These are phyloP conservation scores for Apamea monoglypha DNA, from an alignment of 2,888 invertebrate genomes.

Conservation along the genomic window DNA sequence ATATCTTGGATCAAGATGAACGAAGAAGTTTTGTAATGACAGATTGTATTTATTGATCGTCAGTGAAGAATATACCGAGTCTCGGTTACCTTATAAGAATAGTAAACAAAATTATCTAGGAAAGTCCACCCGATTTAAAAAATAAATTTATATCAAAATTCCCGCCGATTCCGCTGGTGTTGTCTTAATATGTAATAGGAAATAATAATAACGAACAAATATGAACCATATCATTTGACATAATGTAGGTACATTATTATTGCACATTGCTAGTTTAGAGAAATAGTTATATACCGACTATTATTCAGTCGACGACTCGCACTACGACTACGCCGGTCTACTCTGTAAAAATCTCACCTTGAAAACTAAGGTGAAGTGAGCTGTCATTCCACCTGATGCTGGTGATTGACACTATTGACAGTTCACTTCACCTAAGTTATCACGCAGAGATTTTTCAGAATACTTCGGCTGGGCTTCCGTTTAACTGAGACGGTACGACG, in stretches of 20 bases:
- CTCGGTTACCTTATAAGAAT: background rate
- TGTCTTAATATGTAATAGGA: conserved; percentile 28
- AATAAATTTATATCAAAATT: conserved; percentile 16
- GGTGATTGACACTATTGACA: too few relatives aligned
- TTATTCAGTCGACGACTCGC: conserved; percentile 42
- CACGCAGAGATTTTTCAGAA: background rate
- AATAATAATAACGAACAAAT: conserved; percentile 52
- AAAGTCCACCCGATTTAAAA: conserved; percentile 21
- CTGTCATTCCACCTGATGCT: too few relatives aligned
- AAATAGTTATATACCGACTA: conserved; percentile 45
- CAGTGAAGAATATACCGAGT: background rate
- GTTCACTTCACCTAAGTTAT: too few relatives aligned
- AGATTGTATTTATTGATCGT: background rate
- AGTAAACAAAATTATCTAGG: background rate
- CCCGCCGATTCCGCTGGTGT: conserved; percentile 37
- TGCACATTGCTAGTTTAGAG: conserved; percentile 53
- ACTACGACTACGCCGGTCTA: conserved; percentile 7
- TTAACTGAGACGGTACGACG: background rate
- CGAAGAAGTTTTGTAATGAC: background rate
- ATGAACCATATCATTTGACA: conserved; percentile 63
- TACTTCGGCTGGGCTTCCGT: background rate
- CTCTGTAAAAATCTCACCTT: background rate
- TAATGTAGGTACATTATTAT: conserved; percentile 53
- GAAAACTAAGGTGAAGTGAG: too few relatives aligned
- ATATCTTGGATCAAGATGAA: background rate